A percentile compares a stretch with the other conserved stretches of the same genome.
Conservation (phyloP, 2,797 vertebrate genomes). For the Oreochromis mossambicus region DNA sequence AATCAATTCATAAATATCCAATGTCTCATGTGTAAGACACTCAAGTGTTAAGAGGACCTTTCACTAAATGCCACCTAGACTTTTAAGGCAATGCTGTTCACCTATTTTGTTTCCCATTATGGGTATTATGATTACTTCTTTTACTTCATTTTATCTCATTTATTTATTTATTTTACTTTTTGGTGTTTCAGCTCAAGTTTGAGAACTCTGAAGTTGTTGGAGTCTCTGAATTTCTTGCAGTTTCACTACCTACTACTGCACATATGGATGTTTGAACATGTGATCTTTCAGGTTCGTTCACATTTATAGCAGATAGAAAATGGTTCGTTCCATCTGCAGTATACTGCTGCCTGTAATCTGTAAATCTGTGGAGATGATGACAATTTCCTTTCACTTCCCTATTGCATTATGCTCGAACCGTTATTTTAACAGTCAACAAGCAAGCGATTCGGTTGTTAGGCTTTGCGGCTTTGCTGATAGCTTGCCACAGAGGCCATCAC, state of each 20-base stretch:
- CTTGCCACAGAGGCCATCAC: conserved; percentile 19
- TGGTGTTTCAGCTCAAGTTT: background rate
- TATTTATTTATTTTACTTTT: background rate
- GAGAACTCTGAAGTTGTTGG: background rate
- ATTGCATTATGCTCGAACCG: background rate
- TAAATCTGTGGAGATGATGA: background rate
- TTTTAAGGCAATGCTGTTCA: conserved; percentile 28
- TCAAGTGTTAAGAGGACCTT: conserved; percentile 58
- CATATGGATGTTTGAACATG: background rate
- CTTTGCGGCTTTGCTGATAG: conserved; percentile 33
- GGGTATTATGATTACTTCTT: background rate
- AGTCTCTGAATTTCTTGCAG: background rate
- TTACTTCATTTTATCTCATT: background rate
- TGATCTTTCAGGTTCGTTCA: background rate
- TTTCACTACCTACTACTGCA: background rate
- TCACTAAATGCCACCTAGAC: conserved; percentile 69
- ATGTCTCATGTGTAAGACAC: conserved; percentile 45
- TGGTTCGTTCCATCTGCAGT: no score
- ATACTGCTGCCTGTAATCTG: background rate
- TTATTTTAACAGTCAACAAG: background rate
- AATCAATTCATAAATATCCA: conserved; percentile 77
- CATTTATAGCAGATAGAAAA: background rate
- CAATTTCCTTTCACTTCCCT: background rate
- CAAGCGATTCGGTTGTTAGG: background rate
- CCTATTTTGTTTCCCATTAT: conserved; percentile 9